Base-by-base conservation (phyloP, 2,113 vertebrate genomes). In the Sakesphorus luctuosus region DNA sequence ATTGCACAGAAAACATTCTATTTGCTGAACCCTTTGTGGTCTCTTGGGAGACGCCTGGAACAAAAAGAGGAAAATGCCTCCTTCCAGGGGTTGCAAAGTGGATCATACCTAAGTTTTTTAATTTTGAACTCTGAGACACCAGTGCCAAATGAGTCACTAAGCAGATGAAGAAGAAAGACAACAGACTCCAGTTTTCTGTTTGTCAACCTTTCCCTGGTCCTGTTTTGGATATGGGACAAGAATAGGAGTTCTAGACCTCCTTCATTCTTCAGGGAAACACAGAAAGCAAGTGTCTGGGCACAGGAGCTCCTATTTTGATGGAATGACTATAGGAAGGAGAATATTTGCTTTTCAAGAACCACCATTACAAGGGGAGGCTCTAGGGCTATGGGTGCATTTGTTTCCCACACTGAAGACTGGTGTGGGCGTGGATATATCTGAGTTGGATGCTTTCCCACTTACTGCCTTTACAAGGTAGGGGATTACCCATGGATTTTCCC, bases 401-500 rank as follows among this genome's bases (percentile, higher is more conserved):
- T 66, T 94, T 55, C 49, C 63, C 56, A 52, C 0, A 1, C 36
- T 36, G 25, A 85, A 67, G 26, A 16, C 40, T 63, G 25, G 4
- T 38, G 61, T 4, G 16, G 46, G 25, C 44, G 52, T 36, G 53
- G 47, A 55, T 80, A 18, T 62, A 73, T 46, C 46, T 94, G 36
- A 36, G 55, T 28, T 74, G 76, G 50, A 52, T 33, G 4, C 36
- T 84, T 91, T 84, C 84, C 68, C 47, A 55, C 31, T 44, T 40
- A 79, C 23, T 71, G 59, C 31, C 59, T 29, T 77, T 77, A 88
- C 0, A 3, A 77, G 53, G 46, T 12, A 89, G 89, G 80, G 91
- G 46, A 95, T 87, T 93, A 82, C 85, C 88, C 69, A 67, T 46
- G 65, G 90, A 69, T 46, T 89, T 94, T 61, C 87, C 79, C 84